phyloP scores from a whole-genome alignment of 2,113 vertebrate genomes.

The Alexandromys fortis region DNA sequence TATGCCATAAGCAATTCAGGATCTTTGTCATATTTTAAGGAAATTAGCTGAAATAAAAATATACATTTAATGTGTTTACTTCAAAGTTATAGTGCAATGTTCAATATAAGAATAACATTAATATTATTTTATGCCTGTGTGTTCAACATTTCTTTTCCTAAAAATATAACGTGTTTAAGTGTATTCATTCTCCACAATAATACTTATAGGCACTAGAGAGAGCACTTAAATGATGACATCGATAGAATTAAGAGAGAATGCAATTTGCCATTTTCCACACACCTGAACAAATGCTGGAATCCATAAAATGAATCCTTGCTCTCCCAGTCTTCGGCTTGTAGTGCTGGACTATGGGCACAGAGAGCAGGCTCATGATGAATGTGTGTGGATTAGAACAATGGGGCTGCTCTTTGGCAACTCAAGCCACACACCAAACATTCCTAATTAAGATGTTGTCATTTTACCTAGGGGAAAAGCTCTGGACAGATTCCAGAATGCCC shows the following conservation, averaged over 20 bases:
- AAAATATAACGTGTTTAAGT: not conserved
- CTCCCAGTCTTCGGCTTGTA: not conserved
- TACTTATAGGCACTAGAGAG: not conserved
- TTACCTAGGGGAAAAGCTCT: constrained; percentile 69
- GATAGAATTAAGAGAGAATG: not conserved
- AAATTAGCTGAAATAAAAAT: not conserved
- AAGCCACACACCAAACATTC: constrained; percentile 67
- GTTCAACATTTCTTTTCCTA: not conserved
- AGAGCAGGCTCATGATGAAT: constrained; percentile 38
- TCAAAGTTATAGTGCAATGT: not conserved
- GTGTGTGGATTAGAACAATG: constrained; percentile 69
- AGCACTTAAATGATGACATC: not conserved
- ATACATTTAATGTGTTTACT: not conserved
- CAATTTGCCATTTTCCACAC: not conserved
- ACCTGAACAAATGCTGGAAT: not conserved
- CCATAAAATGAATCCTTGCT: not conserved
- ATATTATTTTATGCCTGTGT: not conserved
- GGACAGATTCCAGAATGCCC: constrained; percentile 64
- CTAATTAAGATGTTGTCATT: constrained; percentile 81
- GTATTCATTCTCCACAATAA: not conserved
- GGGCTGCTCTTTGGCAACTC: constrained; percentile 41
- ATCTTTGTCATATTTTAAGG: not conserved
- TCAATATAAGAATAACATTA: not conserved
- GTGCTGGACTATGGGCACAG: not conserved
- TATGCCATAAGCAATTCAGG: not conserved